Evolutionary conservation across 2,888 invertebrate genomes (phyloP), one percentile per base, ranked within the genome.

Genomic region (Caradrina clavipalpis): DNA sequence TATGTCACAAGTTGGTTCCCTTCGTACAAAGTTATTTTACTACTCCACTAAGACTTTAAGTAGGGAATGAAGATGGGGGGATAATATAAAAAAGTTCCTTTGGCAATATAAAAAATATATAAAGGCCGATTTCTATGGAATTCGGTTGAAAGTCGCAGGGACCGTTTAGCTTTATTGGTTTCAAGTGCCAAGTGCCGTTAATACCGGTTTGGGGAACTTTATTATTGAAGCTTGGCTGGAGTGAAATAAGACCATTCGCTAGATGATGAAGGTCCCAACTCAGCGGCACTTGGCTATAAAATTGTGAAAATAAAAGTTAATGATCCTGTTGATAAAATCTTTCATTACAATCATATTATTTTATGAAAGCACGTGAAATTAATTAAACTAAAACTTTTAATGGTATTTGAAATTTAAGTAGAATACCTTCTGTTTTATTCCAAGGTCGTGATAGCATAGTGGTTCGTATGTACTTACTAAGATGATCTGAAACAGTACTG

Each of bases 41-140:
- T 92, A 90, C 91, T 90, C 86, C 82, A 85, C 90, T 91, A 92
- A 91, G 91, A 92, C 88, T 90, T 92, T 90, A 90, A 91, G 90
- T 89, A 89, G 85, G 86, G 88, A 89, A 88, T 87, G 85, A 86
- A 85, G 86, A 80, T 67, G 84, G 73, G 70, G 70, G 72, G 51
- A 73, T 81, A 81, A 78, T 83, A 80, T 86, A 86, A 87, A 86
- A 87, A 85, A 85, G 80, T 74, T 76, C 65, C 58, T 56, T 69
- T 74, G 56, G 79, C 81, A 77, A 82, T 83, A 86, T 83, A 84
- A 83, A 83, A 80, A 71, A 72, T 70, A 73, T 73, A 55, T 78
- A 69, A 69, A 55, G 56, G 59, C 56, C 59, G 69, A 71, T 73
- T 73, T 64, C 66, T 81, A 69, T 67, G 68, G 67, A 65, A 73